Evolutionary conservation across 2,797 vertebrate genomes (phyloP).

Genomic region (Remorina albescens): DNA sequence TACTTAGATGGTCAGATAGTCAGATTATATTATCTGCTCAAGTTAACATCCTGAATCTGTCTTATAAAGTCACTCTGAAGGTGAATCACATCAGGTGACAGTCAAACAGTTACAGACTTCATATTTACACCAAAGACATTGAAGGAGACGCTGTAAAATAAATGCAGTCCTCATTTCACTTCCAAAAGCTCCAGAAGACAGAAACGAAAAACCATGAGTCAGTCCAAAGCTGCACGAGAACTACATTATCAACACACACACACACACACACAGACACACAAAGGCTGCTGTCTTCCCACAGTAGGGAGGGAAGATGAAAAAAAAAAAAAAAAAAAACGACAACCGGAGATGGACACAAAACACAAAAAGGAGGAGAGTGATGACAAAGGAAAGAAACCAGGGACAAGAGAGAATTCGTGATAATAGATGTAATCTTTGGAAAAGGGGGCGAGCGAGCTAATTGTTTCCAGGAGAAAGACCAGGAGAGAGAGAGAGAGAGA

Average conservation of each 20-base stretch:
- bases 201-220: neutral
- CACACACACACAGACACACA: conserved; percentile 1
- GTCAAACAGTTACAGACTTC: neutral
- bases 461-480: conserved; percentile 58
- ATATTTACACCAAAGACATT: neutral
- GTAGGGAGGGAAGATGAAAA: neutral
- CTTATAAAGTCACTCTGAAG: neutral
- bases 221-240: conserved; percentile 3
- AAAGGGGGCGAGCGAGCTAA: conserved; percentile 58
- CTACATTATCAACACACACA: conserved; percentile 20
- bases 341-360: conserved; percentile 25
- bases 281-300: neutral
- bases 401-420: conserved; percentile 48
- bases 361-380: conserved; percentile 30
- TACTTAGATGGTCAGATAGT: too few species aligned
- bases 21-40: neutral
- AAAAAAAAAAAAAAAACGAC: conserved; percentile 6
- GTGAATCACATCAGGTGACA: too few species aligned
- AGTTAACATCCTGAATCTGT: neutral
- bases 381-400: conserved; percentile 51
- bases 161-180: conserved; percentile 4
- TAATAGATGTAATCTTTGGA: conserved; percentile 67
- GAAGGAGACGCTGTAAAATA: neutral
- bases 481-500: conserved; percentile 27
- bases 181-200: neutral